Percentiles rank a stretch among this genome's conserved stretches.
phyloP scores from a whole-genome alignment of 2,113 vertebrate genomes.

The Aegithalos caudatus region DNA sequence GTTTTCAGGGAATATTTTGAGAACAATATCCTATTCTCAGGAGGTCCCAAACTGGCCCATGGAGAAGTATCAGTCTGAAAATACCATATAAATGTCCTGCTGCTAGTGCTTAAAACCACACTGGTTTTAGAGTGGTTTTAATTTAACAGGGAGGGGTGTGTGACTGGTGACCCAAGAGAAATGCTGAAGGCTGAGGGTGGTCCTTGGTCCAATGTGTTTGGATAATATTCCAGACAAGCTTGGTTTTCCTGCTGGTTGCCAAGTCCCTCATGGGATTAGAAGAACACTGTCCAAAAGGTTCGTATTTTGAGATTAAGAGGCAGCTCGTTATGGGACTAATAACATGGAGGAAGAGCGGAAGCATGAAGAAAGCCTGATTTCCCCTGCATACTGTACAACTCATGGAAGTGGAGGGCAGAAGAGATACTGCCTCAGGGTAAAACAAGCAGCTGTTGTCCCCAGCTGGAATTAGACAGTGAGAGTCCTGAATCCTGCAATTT shows the following conservation, averaged over 20 bases:
- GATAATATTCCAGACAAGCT: background rate
- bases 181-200: slow-evolving; percentile 14
- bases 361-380: background rate
- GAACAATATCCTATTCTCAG: slow-evolving; percentile 4
- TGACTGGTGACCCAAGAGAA: background rate
- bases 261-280: background rate
- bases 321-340: background rate
- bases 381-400: background rate
- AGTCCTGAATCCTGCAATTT: background rate
- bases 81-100: background rate
- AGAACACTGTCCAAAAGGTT: background rate
- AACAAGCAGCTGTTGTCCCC: background rate
- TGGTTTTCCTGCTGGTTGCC: background rate
- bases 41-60: background rate
- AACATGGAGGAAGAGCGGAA: background rate
- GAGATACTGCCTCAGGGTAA: background rate
- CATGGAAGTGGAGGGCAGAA: background rate
- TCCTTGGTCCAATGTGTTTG: background rate
- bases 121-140: slow-evolving; percentile 15
- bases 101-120: slow-evolving; percentile 11
- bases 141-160: background rate
- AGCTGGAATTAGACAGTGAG: background rate
- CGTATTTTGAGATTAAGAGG: background rate
- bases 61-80: background rate
- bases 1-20: slow-evolving; percentile 5